These are phyloP conservation scores for Gila orcuttii DNA, from an alignment of 2,113 vertebrate species.

Conservation along the genomic window DNA sequence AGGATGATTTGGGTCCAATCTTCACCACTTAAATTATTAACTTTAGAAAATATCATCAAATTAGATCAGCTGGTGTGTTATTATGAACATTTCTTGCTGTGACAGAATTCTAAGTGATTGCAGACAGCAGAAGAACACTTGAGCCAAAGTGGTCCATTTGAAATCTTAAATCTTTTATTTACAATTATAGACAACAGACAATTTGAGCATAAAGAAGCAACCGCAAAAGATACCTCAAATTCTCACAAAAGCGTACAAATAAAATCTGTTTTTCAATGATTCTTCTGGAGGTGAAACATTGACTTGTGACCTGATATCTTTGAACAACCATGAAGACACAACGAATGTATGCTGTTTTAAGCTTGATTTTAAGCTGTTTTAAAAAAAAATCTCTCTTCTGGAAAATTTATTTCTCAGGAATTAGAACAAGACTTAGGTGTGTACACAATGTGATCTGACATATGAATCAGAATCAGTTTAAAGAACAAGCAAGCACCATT, in stretches of 20 bases:
- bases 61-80: not conserved
- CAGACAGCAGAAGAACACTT: not conserved
- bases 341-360: not conserved
- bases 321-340: not conserved
- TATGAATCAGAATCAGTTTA: not conserved
- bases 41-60: not conserved
- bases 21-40: not conserved
- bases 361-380: no score
- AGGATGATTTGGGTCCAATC: not conserved
- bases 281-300: not conserved
- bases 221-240: not conserved
- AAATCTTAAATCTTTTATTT: no score
- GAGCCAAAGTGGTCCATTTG: not conserved
- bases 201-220: not conserved
- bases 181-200: not conserved
- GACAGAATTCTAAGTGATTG: not conserved
- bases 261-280: not conserved
- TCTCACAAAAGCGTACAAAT: not conserved
- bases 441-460: not conserved
- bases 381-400: not conserved
- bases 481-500: not conserved
- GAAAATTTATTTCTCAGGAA: not conserved
- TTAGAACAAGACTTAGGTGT: not conserved
- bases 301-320: not conserved
- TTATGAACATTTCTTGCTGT: not conserved